A percentile compares a stretch with the other conserved stretches of the same genome.
Conservation (phyloP, 2,797 vertebrate species). For the Poecilia wingei region DNA sequence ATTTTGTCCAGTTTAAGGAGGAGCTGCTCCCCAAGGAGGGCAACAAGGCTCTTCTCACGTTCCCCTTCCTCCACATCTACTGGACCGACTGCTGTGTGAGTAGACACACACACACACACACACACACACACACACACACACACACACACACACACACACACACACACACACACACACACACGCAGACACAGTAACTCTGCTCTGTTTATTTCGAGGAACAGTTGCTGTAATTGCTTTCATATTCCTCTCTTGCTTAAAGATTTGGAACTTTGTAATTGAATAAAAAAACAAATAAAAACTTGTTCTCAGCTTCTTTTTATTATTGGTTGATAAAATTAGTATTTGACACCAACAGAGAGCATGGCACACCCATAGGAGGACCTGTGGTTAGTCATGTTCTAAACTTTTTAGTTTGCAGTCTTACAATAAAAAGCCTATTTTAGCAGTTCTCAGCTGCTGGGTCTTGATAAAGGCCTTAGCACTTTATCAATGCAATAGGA, state of each 20-base stretch:
- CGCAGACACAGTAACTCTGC: background rate
- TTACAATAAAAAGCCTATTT: background rate
- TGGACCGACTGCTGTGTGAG: conserved; percentile 99
- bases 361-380: background rate
- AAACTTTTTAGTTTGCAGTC: background rate
- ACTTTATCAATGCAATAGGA: background rate
- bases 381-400: background rate
- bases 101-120: conserved; percentile 44
- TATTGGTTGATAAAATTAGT: background rate
- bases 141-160: conserved; percentile 2
- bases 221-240: background rate
- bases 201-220: background rate
- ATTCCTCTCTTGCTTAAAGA: conserved; percentile 1
- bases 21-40: conserved; percentile 96
- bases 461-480: background rate
- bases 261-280: background rate
- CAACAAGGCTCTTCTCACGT: conserved; percentile 96
- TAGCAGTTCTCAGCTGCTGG: background rate
- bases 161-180: conserved; percentile 8
- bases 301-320: background rate
- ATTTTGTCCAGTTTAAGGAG: conserved; percentile 99
- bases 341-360: background rate
- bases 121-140: conserved; percentile 1
- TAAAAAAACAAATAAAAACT: background rate
- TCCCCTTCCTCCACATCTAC: conserved; percentile 98